Base-by-base conservation (phyloP, 2,888 invertebrate genomes). In the Suillia variegata region DNA sequence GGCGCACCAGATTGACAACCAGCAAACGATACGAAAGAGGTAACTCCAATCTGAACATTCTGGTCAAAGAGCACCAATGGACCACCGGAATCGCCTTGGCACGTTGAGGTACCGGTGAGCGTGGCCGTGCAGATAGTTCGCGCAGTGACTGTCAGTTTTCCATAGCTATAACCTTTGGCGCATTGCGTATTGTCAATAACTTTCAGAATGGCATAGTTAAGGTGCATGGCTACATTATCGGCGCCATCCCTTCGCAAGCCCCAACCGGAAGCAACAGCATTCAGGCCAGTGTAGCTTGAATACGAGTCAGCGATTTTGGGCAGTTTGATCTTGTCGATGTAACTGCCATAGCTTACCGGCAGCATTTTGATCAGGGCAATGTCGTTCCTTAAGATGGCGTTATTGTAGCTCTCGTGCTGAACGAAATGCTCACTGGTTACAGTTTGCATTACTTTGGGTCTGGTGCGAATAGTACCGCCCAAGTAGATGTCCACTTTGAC, bases 211-310 rank as follows among this genome's bases (percentile, higher is more conserved):
- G 76, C 67, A 47, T 60, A 76, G 17, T 65, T 70, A 24, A 38
- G 15, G n/a, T 18, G 13, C 5, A 59, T 60, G 1, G 76, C 71
- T 2, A 72, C 70, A 6, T 61, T 3, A n/a, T n/a, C n/a, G 2
- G 74, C 34, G 10, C 45, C 5, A 24, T 78, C 77, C 1, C 67
- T 66, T 38, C 70, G 69, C 45, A 67, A 69, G 15, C 79, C 73
- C 77, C 78, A 79, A 33, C 80, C 80, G 48, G 78, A 76, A 21
- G 74, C 76, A 45, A 75, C 58, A 5, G 59, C 73, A 38, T 59
- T 59, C 10, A 69, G 65, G 21, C 67, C 67, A 10, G 55, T 56
- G 24, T 68, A 77, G 26, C 55, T 60, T 6, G 72, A 53, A 51
- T 75, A 70, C 50, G 56, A 63, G 15, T 62, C 59, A 4, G 68